Evolutionary conservation across 2,113 vertebrate species (phyloP).

Genomic region (Hepsetus odoe): DNA sequence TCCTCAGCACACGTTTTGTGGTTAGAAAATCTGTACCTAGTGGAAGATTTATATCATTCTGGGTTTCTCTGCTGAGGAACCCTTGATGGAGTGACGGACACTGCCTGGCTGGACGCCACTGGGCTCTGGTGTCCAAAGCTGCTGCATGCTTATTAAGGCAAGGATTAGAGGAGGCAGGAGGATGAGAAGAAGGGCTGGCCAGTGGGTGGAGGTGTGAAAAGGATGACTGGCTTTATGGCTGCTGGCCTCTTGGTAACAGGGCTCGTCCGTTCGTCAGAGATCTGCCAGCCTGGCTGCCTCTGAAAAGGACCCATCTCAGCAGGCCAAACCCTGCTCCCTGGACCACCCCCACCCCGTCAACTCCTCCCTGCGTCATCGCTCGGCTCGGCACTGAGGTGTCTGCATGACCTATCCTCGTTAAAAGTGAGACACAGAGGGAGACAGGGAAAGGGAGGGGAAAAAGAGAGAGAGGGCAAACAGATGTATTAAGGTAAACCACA

Average conservation of each 20-base stretch:
- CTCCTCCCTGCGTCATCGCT: conserved; percentile 51
- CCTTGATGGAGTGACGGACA: conserved; percentile 8
- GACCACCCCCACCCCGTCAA: conserved; percentile 5
- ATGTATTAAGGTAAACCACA: background rate
- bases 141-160: conserved; percentile 50
- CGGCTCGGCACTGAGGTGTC: conserved; percentile 31
- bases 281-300: conserved; percentile 31
- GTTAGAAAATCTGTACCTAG: background rate
- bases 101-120: conserved; percentile 24
- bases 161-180: conserved; percentile 55
- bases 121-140: conserved; percentile 13
- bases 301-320: conserved; percentile 37
- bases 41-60: background rate
- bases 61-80: background rate
- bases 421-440: background rate
- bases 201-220: conserved; percentile 47
- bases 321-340: conserved; percentile 21
- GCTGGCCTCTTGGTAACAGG: conserved; percentile 54
- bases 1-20: background rate
- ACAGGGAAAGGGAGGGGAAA: background rate
- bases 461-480: background rate
- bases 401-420: conserved; percentile 41
- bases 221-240: conserved; percentile 57
- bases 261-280: conserved; percentile 38
- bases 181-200: conserved; percentile 43